Conservation (phyloP, 1,140 invertebrate species). For the Ceratosolen fusciceps region DNA sequence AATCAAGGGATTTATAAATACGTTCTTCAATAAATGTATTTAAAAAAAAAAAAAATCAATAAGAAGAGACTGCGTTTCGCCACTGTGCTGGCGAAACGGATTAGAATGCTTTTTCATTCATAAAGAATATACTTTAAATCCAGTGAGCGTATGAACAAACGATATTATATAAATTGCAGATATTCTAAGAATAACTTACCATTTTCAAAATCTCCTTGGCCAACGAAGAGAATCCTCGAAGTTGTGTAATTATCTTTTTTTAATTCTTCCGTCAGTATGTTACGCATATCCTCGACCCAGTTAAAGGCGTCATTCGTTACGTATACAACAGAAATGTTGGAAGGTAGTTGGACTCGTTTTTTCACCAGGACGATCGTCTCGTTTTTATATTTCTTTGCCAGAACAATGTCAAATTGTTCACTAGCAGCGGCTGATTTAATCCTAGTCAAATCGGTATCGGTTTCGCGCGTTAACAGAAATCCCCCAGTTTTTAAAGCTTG, state of each 20-base stretch:
- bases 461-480: constrained; percentile 67
- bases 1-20: too few species aligned
- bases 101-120: too few species aligned
- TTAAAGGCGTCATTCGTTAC: constrained; percentile 66
- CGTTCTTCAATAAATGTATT: too few species aligned
- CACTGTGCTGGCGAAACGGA: too few species aligned
- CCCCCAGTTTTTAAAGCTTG: constrained; percentile 63
- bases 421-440: constrained; percentile 52
- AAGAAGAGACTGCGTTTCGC: too few species aligned
- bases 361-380: constrained; percentile 61
- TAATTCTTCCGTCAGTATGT: constrained; percentile 72
- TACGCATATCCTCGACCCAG: constrained; percentile 73
- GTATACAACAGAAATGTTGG: constrained; percentile 56
- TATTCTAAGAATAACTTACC: constrained; percentile 72
- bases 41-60: too few species aligned
- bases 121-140: too few species aligned
- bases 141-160: too few species aligned
- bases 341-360: constrained; percentile 55
- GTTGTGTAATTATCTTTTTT: constrained; percentile 47
- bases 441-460: constrained; percentile 48
- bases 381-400: constrained; percentile 60
- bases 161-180: too few species aligned
- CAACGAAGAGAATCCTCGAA: constrained; percentile 72
- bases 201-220: constrained; percentile 76
- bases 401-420: constrained; percentile 57